Evolutionary conservation across 1,140 invertebrate species (phyloP).

Genomic region (Trichonephila clavipes): DNA sequence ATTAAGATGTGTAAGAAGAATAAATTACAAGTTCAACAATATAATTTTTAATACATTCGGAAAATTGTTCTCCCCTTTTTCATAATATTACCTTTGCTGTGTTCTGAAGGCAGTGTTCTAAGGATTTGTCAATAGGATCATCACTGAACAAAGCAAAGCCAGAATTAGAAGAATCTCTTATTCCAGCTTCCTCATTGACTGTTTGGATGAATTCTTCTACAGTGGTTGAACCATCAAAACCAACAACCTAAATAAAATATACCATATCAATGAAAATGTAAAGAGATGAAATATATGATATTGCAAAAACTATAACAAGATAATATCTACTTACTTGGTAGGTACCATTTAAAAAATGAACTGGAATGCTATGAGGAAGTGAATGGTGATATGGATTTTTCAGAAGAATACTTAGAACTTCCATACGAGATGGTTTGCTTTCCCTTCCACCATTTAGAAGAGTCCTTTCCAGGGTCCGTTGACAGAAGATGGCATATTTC

Average conservation of each 20-base stretch:
- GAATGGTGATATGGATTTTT: slow-evolving; percentile 99
- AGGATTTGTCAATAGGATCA: slow-evolving; percentile 94
- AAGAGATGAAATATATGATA: neutral
- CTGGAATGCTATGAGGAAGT: slow-evolving; percentile 96
- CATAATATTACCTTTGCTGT: slow-evolving; percentile 62
- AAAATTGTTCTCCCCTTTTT: too few species aligned
- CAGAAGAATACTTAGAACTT: slow-evolving; percentile 95
- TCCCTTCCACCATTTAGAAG: slow-evolving; percentile 92
- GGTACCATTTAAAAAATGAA: slow-evolving; percentile 95
- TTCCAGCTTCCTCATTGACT: slow-evolving; percentile 90
- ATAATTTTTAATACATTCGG: too few species aligned
- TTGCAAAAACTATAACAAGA: too few species aligned
- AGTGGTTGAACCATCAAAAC: slow-evolving; percentile 97
- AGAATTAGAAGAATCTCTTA: slow-evolving; percentile 89
- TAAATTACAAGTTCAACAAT: too few species aligned
- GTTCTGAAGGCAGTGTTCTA: slow-evolving; percentile 85
- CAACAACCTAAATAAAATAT: slow-evolving; percentile 87
- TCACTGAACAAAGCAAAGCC: slow-evolving; percentile 96
- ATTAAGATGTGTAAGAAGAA: neutral
- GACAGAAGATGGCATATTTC: slow-evolving; percentile 93
- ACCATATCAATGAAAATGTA: neutral
- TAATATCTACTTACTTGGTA: slow-evolving; percentile 83
- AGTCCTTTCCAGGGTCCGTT: slow-evolving; percentile 93
- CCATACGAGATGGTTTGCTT: slow-evolving; percentile 96
- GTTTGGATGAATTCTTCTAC: slow-evolving; percentile 93